Base-by-base conservation (phyloP, 1,140 invertebrate genomes). In the Panulirus ornatus region DNA sequence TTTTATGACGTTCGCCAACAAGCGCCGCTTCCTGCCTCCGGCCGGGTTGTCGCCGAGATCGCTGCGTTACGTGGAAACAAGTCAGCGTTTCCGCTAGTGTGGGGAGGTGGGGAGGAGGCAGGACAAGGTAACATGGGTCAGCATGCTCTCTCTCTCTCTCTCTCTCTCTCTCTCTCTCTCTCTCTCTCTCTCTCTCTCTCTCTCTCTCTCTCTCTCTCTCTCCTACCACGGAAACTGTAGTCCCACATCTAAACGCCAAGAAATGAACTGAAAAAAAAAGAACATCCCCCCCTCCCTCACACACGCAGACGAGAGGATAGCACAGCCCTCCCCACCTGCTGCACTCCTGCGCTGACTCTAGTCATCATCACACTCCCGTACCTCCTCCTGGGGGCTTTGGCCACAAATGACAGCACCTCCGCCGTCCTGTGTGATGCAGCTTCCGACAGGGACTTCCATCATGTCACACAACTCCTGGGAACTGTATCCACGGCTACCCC, bases 121-220 rank as follows among this genome's bases (percentile, higher is more conserved):
- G 54, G 11, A 58, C 19, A 22, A 3, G 22, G 11, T 19, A 22
- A 58, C 54, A 22, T 58, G 11, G 19, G 54, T 58, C 54, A 58
- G 54, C 54, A n/a, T 27, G 19, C 58, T 8, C n/a, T 9, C 1
- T 27, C 66, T 16, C 38, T 42, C 38, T 42, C 38, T 42, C 75
- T 78, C 38, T 16, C 5, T 78, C 16, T 40, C 73, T 40, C 36
- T 44, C 73, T 40, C 38, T 42, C 34, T 42, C 6, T 8, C 36
- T 22, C 38, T 42, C 75, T 70, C 38, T 44, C 75, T 78, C 6
- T 78, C 75, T 42, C 36, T 40, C 34, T 76, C 36, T 76, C 75
- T 19, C 75, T 19, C 75, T 19, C 75, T 38, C 42, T 19, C 14
- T 16, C 75, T 38, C 42, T 14, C 30, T n/a, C 36, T 70, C 66